These are phyloP conservation scores for Xyrichtys novacula DNA, from an alignment of 2,797 vertebrate species.

Conservation along the genomic window DNA sequence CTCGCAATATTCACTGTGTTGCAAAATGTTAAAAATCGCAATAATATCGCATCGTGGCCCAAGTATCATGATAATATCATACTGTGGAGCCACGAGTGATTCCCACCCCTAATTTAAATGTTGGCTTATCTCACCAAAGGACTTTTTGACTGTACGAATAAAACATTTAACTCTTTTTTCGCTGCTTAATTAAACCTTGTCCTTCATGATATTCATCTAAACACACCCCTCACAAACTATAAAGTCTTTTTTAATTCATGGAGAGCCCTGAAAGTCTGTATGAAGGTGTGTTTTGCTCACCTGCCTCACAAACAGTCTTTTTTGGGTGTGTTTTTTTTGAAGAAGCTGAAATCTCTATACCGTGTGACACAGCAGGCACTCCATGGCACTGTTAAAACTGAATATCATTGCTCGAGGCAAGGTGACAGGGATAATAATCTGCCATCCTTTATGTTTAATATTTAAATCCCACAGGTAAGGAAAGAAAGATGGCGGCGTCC, in stretches of 20 bases:
- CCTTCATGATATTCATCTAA: slow-evolving; percentile 2
- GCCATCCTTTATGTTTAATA: slow-evolving; percentile 93
- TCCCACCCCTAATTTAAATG: no score
- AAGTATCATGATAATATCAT: no score
- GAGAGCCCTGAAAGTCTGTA: no score
- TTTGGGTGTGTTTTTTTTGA: slow-evolving; percentile 52
- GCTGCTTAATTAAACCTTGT: neutral
- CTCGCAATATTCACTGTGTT: no score
- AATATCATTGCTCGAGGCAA: slow-evolving; percentile 93
- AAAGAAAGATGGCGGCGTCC: slow-evolving; percentile 78
- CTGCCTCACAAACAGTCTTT: slow-evolving; percentile 54
- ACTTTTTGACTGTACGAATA: slow-evolving; percentile 18
- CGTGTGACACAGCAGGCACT: slow-evolving; percentile 90
- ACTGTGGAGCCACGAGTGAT: no score
- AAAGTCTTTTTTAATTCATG: no score
- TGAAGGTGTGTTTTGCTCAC: slow-evolving; percentile 39
- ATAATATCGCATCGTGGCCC: no score
- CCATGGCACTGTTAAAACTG: slow-evolving; percentile 87
- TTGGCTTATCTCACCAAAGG: neutral
- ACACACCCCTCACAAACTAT: slow-evolving; percentile 16
- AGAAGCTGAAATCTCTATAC: slow-evolving; percentile 84
- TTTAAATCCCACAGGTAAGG: slow-evolving; percentile 84
- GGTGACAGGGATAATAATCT: slow-evolving; percentile 90
- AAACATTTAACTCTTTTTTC: neutral
- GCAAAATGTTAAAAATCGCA: no score